These are phyloP conservation scores for Synanthedon vespiformis DNA, from an alignment of 2,888 invertebrate genomes.

Conservation along the genomic window DNA sequence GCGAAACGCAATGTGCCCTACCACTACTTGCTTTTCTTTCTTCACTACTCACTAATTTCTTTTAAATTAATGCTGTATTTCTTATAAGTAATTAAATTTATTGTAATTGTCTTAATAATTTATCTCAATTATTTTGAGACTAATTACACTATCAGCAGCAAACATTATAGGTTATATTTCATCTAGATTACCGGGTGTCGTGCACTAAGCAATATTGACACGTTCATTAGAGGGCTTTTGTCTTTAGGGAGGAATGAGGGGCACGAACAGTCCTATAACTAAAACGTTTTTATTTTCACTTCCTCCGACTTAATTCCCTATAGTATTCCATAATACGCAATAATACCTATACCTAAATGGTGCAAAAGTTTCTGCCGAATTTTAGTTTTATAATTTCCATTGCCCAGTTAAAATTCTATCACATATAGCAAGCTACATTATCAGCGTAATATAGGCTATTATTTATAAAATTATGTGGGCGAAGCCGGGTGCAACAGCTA, in stretches of 20 bases:
- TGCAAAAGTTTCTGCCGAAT: too few relatives aligned
- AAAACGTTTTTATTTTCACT: neutral
- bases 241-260: conserved; percentile 21
- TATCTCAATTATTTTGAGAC: neutral
- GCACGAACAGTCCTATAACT: neutral
- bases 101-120: too few relatives aligned
- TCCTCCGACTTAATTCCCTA: neutral
- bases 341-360: conserved; percentile 1
- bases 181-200: conserved; percentile 27
- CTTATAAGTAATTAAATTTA: too few relatives aligned
- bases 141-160: neutral
- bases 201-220: conserved; percentile 45
- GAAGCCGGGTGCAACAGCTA: too few relatives aligned
- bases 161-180: conserved; percentile 5
- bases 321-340: conserved; percentile 25
- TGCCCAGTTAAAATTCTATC: neutral
- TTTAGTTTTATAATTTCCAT: too few relatives aligned
- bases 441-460: too few relatives aligned
- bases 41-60: too few relatives aligned
- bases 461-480: too few relatives aligned
- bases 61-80: too few relatives aligned
- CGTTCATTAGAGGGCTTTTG: conserved; percentile 34
- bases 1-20: too few relatives aligned
- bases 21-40: too few relatives aligned
- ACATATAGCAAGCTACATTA: too few relatives aligned